Evolutionary conservation across 2,888 invertebrate genomes (phyloP), one percentile per base, ranked within the genome.

Genomic region (Brassicogethes aeneus): DNA sequence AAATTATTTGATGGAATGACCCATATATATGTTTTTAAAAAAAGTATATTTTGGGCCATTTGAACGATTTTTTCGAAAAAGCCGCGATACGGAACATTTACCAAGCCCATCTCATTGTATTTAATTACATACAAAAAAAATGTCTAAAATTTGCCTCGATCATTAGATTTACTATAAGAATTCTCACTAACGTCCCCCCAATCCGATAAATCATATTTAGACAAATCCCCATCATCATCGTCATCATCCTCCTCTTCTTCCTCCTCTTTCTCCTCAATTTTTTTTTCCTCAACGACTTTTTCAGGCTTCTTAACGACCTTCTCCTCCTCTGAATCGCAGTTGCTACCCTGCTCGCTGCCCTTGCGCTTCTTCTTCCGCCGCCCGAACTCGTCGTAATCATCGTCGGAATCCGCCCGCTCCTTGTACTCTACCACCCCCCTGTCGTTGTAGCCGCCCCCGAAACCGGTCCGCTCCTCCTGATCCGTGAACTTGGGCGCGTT

Each of bases 401-500:
- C 93, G 61, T 94, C 93, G 7, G 80, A 80, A 34, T 87, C 82
- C 39, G 81, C 79, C 37, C 91, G 75, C 57, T 90, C 82, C 53
- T 92, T 88, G 62, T 99, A 99, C 64, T 99, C 97, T 1, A 97
- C 95, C 3, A 88, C 81, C 37, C 93, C 95, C 44, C 96, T 78
- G 65, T 97, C 96, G 72, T 96, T 96, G 67, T 94, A 96, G 16
- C 90, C 90, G 38, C 90, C 90, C 30, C 90, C 90, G 57, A 88
- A 89, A 10, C 75, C 85, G 41, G 79, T 77, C 48, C 87, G 71
- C 59, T 84, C 83, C 65, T 91, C 83, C 44, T 92, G 85, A 70
- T 95, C 94, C 13, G 91, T 92, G 66, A 92, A 91, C 70, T 96
- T 96, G 1, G 97, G 95, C 2, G 96, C 92, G 72, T 96, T 97